Evolutionary conservation across 2,888 invertebrate species (phyloP).

Genomic region (Apodemia zela): DNA sequence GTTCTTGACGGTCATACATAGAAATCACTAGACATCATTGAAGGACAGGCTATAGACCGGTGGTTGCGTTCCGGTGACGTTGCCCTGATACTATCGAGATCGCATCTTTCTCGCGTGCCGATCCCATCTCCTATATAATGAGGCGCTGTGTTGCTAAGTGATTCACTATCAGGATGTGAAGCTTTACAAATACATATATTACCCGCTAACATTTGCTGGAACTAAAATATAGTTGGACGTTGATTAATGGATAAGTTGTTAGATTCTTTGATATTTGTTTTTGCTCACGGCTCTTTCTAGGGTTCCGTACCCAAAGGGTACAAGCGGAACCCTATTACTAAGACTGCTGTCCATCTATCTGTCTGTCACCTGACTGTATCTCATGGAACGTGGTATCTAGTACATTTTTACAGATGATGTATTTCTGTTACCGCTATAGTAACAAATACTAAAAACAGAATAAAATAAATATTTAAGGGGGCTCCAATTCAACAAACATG

Average conservation of each 20-base stretch:
- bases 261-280: conserved; percentile 6
- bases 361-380: too few relatives aligned
- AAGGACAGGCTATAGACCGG: conserved; percentile 25
- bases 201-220: conserved; percentile 24
- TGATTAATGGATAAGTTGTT: conserved; percentile 24
- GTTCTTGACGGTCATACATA: conserved; percentile 5
- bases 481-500: too few relatives aligned
- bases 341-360: too few relatives aligned
- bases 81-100: conserved; percentile 48
- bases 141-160: conserved; percentile 43
- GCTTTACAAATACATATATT: conserved; percentile 32
- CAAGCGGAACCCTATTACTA: too few relatives aligned
- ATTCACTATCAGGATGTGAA: conserved; percentile 34
- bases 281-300: not conserved
- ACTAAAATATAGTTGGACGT: conserved; percentile 2
- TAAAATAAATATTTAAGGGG: too few relatives aligned
- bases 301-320: too few relatives aligned
- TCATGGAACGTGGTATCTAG: too few relatives aligned
- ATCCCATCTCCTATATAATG: conserved; percentile 69
- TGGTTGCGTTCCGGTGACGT: conserved; percentile 35
- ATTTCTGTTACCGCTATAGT: too few relatives aligned
- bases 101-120: conserved; percentile 56
- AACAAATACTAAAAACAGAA: too few relatives aligned
- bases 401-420: too few relatives aligned
- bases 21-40: conserved; percentile 23